phyloP scores from a whole-genome alignment of 2,113 vertebrate genomes.

The Brachyhypopomus occidentalis region DNA sequence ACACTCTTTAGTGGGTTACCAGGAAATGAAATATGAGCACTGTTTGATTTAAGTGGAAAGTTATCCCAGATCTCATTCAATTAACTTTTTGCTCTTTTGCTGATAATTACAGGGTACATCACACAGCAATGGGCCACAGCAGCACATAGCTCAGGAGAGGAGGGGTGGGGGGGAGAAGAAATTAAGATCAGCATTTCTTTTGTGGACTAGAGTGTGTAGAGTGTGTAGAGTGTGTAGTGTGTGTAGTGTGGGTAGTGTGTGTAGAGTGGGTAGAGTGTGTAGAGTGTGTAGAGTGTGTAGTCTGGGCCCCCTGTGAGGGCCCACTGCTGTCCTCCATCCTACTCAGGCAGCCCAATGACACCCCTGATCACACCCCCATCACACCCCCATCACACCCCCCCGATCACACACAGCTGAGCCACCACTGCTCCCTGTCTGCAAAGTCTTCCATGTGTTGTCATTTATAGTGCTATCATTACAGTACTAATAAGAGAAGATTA shows the following conservation, averaged over 20 bases:
- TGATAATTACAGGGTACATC: conserved; percentile 68
- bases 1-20: conserved; percentile 70
- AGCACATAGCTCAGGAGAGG: conserved; percentile 35
- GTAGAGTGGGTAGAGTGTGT: conserved; percentile 61
- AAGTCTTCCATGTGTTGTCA: conserved; percentile 77
- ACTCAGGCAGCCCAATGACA: no score
- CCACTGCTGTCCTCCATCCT: conserved; percentile 36
- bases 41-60: conserved; percentile 68
- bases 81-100: conserved; percentile 70
- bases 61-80: conserved; percentile 76
- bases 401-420: not conserved
- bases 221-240: conserved; percentile 71
- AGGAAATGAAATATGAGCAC: conserved; percentile 72
- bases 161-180: not conserved
- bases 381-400: not conserved
- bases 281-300: conserved; percentile 67
- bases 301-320: no score
- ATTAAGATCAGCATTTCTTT: no score
- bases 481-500: conserved; percentile 77
- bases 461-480: conserved; percentile 72
- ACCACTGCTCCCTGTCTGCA: conserved; percentile 40
- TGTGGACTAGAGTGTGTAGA: no score
- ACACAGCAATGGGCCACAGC: not conserved
- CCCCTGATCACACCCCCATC: not conserved
- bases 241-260: conserved; percentile 53